Conservation (phyloP, 2,888 invertebrate species). For the Thereva unica region DNA sequence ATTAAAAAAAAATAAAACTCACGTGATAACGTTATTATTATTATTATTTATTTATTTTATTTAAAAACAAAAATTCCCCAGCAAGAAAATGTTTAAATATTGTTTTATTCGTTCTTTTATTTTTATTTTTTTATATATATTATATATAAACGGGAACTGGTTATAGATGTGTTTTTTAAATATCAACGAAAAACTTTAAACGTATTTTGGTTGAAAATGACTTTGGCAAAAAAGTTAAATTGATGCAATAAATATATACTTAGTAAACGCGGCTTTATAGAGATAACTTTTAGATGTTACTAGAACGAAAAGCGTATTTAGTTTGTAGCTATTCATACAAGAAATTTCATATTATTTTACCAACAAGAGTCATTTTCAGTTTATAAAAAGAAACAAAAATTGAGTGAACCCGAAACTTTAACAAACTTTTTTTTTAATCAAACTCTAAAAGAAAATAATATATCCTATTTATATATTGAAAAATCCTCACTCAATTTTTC, state of each 20-base stretch:
- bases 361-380: too few species aligned
- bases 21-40: too few species aligned
- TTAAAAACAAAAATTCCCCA: neutral
- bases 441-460: too few species aligned
- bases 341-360: too few species aligned
- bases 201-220: slow-evolving; percentile 40
- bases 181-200: slow-evolving; percentile 15
- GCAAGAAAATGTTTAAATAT: neutral
- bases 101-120: slow-evolving; percentile 8
- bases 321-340: too few species aligned
- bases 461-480: too few species aligned
- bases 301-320: too few species aligned
- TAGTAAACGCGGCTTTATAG: slow-evolving; percentile 14
- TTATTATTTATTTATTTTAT: neutral
- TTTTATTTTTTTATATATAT: slow-evolving; percentile 14
- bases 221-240: slow-evolving; percentile 29
- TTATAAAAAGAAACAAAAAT: too few species aligned
- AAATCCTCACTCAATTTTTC: too few species aligned
- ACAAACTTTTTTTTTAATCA: too few species aligned
- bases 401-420: too few species aligned
- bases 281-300: neutral
- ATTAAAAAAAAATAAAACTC: slow-evolving; percentile 12
- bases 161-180: slow-evolving; percentile 41
- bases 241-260: neutral
- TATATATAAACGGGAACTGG: slow-evolving; percentile 38